Conservation (phyloP, 2,113 vertebrate species). For the Caranx melampygus region DNA sequence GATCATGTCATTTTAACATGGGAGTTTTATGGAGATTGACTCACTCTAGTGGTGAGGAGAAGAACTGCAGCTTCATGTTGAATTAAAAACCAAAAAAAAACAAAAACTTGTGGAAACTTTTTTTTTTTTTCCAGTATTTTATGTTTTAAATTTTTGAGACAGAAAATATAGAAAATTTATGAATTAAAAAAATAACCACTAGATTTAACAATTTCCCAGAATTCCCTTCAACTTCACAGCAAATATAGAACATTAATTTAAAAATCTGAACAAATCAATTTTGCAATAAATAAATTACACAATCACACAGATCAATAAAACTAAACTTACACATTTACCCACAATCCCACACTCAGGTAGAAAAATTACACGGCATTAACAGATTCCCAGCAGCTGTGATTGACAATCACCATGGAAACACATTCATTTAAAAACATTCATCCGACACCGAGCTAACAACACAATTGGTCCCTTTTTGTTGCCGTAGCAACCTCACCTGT, state of each 20-base stretch:
- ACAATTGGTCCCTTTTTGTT: conserved; percentile 22
- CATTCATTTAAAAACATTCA: neutral
- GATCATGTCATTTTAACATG: too few species aligned
- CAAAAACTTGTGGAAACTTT: neutral
- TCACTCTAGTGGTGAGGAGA: too few species aligned
- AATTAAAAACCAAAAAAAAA: too few species aligned
- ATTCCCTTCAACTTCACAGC: conserved; percentile 24
- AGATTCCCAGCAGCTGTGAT: neutral
- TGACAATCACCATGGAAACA: conserved; percentile 34
- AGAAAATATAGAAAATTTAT: conserved; percentile 19
- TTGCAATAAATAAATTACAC: neutral
- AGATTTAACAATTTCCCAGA: conserved; percentile 6
- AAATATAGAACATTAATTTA: neutral
- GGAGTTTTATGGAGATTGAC: too few species aligned
- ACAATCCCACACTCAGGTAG: conserved; percentile 6
- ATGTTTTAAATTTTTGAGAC: conserved; percentile 8
- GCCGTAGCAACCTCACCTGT: neutral
- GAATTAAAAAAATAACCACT: conserved; percentile 20
- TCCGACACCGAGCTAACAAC: neutral
- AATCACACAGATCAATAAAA: neutral
- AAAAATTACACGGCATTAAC: conserved; percentile 22
- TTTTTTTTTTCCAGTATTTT: too few species aligned
- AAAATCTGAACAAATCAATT: neutral
- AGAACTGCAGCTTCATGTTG: too few species aligned
- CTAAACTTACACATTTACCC: neutral